phyloP scores from a whole-genome alignment of 2,113 vertebrate species.

The Carettochelys insculpta region DNA sequence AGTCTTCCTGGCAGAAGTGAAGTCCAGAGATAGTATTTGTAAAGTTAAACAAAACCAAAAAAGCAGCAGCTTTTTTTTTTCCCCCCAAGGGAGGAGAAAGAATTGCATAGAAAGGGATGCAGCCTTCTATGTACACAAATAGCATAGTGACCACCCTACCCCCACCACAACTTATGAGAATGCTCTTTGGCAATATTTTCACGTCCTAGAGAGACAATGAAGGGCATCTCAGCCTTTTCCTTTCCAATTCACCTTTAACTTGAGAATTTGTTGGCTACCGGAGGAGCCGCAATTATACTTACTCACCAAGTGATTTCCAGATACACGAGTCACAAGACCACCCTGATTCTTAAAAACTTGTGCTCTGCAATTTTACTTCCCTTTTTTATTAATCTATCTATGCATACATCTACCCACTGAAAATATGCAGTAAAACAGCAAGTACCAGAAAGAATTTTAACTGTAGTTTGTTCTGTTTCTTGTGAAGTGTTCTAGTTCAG shows the following conservation, averaged over 20 bases:
- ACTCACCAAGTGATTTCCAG: neutral
- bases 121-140: neutral
- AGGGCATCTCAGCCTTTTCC: neutral
- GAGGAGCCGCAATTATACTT: neutral
- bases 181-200: neutral
- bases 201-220: accelerated
- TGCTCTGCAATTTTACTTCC: neutral
- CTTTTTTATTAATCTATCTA: neutral
- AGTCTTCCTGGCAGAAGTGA: neutral
- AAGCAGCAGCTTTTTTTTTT: neutral
- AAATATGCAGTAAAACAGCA: neutral
- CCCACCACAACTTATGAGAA: neutral
- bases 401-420: neutral
- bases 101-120: neutral
- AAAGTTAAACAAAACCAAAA: neutral
- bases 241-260: neutral
- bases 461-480: conserved; percentile 1
- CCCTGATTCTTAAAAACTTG: neutral
- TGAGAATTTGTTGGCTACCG: neutral
- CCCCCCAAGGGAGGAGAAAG: neutral
- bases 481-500: neutral
- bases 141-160: neutral
- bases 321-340: neutral
- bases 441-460: neutral
- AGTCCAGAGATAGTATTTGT: neutral